Base-by-base conservation (phyloP, 2,888 invertebrate species). In the Drosophila rubida region DNA sequence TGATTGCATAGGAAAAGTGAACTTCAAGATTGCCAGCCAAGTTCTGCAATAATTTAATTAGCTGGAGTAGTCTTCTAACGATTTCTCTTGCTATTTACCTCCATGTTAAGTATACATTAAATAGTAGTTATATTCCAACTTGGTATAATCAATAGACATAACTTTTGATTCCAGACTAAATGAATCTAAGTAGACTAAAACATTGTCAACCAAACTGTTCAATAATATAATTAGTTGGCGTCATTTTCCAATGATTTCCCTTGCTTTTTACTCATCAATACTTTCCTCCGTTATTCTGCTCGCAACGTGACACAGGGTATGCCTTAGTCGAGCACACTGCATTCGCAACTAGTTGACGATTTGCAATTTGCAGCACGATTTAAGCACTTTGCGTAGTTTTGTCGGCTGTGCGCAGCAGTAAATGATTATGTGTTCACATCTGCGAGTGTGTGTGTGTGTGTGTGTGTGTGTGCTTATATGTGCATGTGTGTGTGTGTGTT, bases 321-420 rank as follows among this genome's bases (percentile, higher is more conserved):
- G 1, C 2, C 8, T 0, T 22, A 39, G 51, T 51, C 39, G 41
- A 27, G 51, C 39, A 41, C 5, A 19, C 8, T 27, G 4, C 2
- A 14, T 11, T 32, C 8, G n/a, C 0, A n/a, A 30, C 16, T n/a
- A n/a, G 19, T 51, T 51, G 25, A 0, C n/a, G 7, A 39, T 30
- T 53, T 39, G 39, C 27, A 53, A 51, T 27, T 51, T 51, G 25
- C 5, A 5, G 3, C 3, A 8, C 9, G n/a, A n/a, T n/a, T 25
- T 27, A 11, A 16, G 9, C 22, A 23, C 14, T 32, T 55, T 32
- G 44, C 13, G 30, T 48, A 19, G 46, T 64, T 57, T 58, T 54
- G 69, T 72, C n/a, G 35, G 58, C 30, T 73, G 66, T 41, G 58
- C 53, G 32, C 44, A 42, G 14, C 11, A 44, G 44, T 51, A 51